Base-by-base conservation (phyloP, 2,113 vertebrate genomes). In the Scartelaos histophorus region DNA sequence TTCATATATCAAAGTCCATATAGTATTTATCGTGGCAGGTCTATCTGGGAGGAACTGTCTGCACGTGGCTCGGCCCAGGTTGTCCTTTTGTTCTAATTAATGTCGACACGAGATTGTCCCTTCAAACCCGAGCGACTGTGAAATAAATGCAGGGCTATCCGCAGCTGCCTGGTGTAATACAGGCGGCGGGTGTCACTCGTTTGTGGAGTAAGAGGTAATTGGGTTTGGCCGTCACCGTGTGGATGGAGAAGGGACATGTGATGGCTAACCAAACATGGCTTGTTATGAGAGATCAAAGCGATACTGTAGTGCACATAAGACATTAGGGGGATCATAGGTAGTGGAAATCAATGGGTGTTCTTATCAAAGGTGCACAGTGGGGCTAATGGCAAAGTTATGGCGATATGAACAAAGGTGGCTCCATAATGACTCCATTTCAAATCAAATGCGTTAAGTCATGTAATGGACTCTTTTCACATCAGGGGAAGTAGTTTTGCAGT, bases 61-160 rank as follows among this genome's bases (percentile, higher is more conserved):
- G 21, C 43, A 22, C 51, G 67, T 66, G 3, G 54, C 65, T 80
- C 74, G 46, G 51, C 47, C 75, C 34, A 49, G 56, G 19, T 35
- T 35, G 68, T 70, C 57, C 66, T 10, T 86, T 83, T 88, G 75
- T 66, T 79, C 83, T 85, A 69, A 75, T 89, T 82, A 75, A 71
- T 76, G 83, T 76, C 77, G 76, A 78, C 13, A 69, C 67, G 46
- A 51, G 80, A 71, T 67, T 81, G 43, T 75, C 72, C 73, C 74
- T 70, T 71, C 51, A 21, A 61, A 45, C 56, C 82, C 65, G 83
- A 85, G 61, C 80, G 81, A 69, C 70, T 83, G 66, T 70, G 67
- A 83, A 89, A 81, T 76, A 11, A 73, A 87, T 83, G 76, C 49
- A 21, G 21, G 66, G 69, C 73, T 62, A 53, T 45, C 73, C 12